Conservation (phyloP, 2,797 vertebrate genomes). For the Anomalospiza imberbis region DNA sequence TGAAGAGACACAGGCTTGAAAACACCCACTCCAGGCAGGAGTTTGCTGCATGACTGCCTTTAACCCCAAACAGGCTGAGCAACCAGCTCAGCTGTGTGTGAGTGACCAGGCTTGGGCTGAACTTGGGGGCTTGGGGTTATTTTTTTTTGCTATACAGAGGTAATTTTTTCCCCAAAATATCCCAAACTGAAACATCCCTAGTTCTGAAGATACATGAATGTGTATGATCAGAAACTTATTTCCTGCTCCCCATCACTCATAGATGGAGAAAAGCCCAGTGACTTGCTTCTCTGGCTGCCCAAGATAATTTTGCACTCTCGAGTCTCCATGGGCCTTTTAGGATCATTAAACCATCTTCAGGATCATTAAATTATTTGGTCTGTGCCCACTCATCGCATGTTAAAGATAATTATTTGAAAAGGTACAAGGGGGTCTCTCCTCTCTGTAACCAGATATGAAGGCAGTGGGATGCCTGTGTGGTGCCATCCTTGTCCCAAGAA, state of each 20-base stretch:
- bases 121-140: neutral
- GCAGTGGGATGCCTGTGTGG: accelerated
- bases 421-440: neutral
- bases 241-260: neutral
- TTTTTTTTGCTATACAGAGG: neutral
- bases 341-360: neutral
- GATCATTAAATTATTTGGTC: neutral
- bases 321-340: neutral
- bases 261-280: neutral
- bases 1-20: neutral
- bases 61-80: neutral
- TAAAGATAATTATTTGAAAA: neutral
- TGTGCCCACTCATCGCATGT: neutral
- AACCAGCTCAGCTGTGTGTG: neutral
- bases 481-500: neutral
- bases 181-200: neutral
- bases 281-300: neutral
- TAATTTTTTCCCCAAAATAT: neutral
- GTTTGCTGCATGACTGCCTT: neutral
- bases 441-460: neutral
- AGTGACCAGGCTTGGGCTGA: neutral
- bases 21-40: neutral
- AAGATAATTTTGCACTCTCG: neutral
- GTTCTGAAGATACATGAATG: neutral
- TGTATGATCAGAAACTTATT: neutral